Percentiles rank a stretch among this genome's conserved stretches.
Evolutionary conservation across 2,888 invertebrate genomes (phyloP).

Genomic region (Apotomis capreana): DNA sequence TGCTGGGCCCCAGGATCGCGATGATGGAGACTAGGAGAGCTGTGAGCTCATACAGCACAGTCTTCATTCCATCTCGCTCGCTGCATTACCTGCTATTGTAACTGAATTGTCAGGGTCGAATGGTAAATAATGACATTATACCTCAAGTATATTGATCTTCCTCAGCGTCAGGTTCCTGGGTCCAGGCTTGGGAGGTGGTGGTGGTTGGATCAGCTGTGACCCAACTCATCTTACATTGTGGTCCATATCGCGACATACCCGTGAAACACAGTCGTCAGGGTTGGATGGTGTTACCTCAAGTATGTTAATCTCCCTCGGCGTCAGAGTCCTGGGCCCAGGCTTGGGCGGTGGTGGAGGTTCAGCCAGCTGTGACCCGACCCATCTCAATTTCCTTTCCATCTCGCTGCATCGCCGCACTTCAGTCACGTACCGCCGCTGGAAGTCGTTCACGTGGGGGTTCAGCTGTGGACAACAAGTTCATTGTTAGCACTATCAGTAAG

Average conservation of each 20-base stretch:
- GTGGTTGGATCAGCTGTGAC: constrained; percentile 73
- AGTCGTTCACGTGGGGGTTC: constrained; percentile 78
- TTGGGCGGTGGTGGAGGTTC: constrained; percentile 76
- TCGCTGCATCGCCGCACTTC: constrained; percentile 79
- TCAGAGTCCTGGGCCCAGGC: constrained; percentile 63
- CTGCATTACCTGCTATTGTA: too few relatives aligned
- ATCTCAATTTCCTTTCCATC: constrained; percentile 77
- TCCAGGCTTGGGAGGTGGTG: constrained; percentile 70
- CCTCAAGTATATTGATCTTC: constrained; percentile 77
- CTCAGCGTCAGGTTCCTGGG: constrained; percentile 67
- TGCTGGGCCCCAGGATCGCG: too few relatives aligned
- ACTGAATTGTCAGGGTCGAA: too few relatives aligned
- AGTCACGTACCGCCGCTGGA: constrained; percentile 76
- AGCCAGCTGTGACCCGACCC: constrained; percentile 74
- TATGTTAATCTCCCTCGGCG: constrained; percentile 75
- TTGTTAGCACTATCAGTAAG: constrained; percentile 6
- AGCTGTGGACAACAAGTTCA: constrained; percentile 57
- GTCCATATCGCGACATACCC: neutral
- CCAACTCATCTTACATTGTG: neutral
- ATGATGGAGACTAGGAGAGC: too few relatives aligned
- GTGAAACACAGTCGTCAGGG: too few relatives aligned
- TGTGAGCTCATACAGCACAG: too few relatives aligned
- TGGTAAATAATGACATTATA: constrained; percentile 42
- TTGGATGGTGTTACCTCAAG: constrained; percentile 62
- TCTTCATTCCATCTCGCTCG: too few relatives aligned